Percentiles rank a stretch among this genome's conserved stretches.
Evolutionary conservation across 2,113 vertebrate genomes (phyloP).

Genomic region (Leucopternis melanops): DNA sequence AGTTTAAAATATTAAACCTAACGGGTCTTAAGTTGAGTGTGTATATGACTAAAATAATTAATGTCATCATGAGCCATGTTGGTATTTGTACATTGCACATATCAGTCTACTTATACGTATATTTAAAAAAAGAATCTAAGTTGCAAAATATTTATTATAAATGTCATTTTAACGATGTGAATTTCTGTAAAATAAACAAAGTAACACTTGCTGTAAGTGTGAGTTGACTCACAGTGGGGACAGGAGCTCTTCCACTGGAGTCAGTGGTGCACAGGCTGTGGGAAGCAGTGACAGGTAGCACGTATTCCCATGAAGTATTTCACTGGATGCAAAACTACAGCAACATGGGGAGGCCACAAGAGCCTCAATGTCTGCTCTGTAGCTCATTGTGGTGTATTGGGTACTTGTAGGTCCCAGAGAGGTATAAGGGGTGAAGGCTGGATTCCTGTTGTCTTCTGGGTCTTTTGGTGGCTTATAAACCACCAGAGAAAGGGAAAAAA

Average conservation of each 20-base stretch:
- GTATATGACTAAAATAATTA: neutral
- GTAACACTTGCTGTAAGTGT: neutral
- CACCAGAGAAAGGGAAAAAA: neutral
- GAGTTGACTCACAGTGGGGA: neutral
- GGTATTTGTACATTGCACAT: neutral
- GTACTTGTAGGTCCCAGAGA: neutral
- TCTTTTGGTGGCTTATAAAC: neutral
- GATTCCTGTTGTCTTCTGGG: neutral
- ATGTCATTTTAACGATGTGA: neutral
- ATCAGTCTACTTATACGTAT: neutral
- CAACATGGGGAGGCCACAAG: neutral
- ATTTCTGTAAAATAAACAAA: neutral
- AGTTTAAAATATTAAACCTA: neutral
- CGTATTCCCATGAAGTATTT: neutral
- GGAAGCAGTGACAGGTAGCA: neutral
- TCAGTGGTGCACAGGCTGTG: neutral
- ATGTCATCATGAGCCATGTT: neutral
- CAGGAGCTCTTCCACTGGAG: neutral
- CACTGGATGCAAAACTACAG: neutral
- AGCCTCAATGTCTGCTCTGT: neutral
- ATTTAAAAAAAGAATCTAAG: neutral
- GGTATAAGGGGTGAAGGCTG: neutral
- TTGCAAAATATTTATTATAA: neutral
- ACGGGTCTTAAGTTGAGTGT: neutral
- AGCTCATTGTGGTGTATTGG: neutral